Evolutionary conservation across 2,888 invertebrate genomes (phyloP).

Genomic region (Mythimna loreyi): DNA sequence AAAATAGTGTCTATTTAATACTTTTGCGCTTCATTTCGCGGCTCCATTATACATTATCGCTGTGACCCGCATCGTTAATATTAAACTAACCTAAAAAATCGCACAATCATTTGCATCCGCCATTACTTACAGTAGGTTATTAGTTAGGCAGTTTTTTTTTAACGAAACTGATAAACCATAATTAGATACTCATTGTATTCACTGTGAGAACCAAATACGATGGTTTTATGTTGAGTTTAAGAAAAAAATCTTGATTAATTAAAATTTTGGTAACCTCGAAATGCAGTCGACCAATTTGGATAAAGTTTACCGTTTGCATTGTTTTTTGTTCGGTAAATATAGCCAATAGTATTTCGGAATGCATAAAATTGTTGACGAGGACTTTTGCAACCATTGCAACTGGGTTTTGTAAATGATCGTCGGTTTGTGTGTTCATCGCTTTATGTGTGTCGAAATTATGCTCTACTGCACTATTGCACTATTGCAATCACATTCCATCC

Average conservation of each 20-base stretch:
- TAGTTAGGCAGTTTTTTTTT: slow-evolving; percentile 28
- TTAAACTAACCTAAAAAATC: slow-evolving; percentile 60
- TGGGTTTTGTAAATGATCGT: slow-evolving; percentile 10
- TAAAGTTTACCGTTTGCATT: slow-evolving; percentile 50
- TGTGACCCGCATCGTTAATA: slow-evolving; percentile 52
- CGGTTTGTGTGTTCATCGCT: slow-evolving; percentile 6
- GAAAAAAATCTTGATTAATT: slow-evolving; percentile 29
- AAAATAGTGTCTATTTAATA: slow-evolving; percentile 1
- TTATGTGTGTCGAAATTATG: slow-evolving; percentile 3
- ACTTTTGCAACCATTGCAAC: slow-evolving; percentile 24
- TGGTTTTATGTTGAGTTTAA: slow-evolving; percentile 9
- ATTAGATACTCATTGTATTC: slow-evolving; percentile 46
- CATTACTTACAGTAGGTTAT: slow-evolving; percentile 41
- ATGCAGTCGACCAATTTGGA: slow-evolving; percentile 46
- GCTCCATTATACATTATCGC: slow-evolving; percentile 46
- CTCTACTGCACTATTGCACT: slow-evolving; percentile 14
- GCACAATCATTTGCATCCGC: slow-evolving; percentile 59
- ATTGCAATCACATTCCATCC: not conserved
- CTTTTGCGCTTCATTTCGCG: slow-evolving; percentile 15
- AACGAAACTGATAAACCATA: slow-evolving; percentile 31
- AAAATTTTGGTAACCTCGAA: slow-evolving; percentile 53
- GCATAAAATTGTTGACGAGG: slow-evolving; percentile 20
- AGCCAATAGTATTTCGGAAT: slow-evolving; percentile 41
- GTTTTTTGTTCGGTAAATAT: slow-evolving; percentile 33
- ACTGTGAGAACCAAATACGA: slow-evolving; percentile 42